Evolutionary conservation across 2,797 vertebrate genomes (phyloP).

Genomic region (Macropodus opercularis): DNA sequence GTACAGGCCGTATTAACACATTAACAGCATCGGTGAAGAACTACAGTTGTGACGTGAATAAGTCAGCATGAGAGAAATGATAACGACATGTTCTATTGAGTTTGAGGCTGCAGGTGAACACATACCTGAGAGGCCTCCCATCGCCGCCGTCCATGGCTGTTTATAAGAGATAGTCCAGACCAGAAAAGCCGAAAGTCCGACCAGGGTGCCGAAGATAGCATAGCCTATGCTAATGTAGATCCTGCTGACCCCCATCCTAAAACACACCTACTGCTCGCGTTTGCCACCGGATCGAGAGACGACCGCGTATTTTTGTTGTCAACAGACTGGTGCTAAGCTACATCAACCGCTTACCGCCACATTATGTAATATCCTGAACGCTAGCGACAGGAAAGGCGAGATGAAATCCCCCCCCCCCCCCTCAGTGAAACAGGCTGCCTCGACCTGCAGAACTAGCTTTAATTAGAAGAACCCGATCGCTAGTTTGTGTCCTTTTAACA

Average conservation of each 20-base stretch:
- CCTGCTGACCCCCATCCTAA: slow-evolving; percentile 72
- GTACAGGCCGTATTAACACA: no score
- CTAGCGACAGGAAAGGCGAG: slow-evolving; percentile 20
- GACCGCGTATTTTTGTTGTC: background rate
- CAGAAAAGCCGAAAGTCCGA: slow-evolving; percentile 88
- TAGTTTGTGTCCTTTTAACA: rapidly evolving
- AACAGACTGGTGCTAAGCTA: slow-evolving; percentile 18
- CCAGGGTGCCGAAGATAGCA: slow-evolving; percentile 81
- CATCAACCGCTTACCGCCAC: slow-evolving; percentile 56
- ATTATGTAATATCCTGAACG: slow-evolving; percentile 61
- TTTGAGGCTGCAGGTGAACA: background rate
- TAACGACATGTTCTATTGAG: rapidly evolving
- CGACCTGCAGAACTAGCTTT: background rate
- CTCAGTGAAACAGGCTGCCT: background rate
- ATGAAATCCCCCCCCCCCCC: slow-evolving; percentile 1
- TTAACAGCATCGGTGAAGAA: no score
- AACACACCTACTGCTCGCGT: background rate
- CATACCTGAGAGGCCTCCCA: slow-evolving; percentile 92
- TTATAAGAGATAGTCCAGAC: slow-evolving; percentile 87
- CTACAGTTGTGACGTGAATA: background rate
- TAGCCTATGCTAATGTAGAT: slow-evolving; percentile 84
- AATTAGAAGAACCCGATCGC: background rate
- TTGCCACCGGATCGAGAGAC: background rate
- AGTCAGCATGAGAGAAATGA: no score
- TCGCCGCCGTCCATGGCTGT: slow-evolving; percentile 90